Percentiles rank a stretch among this genome's conserved stretches.
Evolutionary conservation across 2,888 invertebrate genomes (phyloP).

Genomic region (Pardosa pseudoannulata): DNA sequence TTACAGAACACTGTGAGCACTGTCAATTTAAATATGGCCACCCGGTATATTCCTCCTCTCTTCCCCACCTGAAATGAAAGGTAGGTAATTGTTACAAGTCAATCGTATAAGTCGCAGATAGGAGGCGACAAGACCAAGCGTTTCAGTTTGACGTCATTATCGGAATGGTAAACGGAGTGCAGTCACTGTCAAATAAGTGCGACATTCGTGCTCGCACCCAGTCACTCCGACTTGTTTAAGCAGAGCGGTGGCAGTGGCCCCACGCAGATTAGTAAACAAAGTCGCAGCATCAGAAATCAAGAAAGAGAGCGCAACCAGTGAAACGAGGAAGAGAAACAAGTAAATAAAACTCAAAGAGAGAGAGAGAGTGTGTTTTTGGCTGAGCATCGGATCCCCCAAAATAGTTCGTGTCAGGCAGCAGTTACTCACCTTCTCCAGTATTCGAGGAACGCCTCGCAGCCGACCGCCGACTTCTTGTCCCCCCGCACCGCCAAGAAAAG

Average conservation of each 20-base stretch:
- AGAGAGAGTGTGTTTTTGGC: not conserved
- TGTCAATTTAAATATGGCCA: too few species aligned
- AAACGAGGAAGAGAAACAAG: not conserved
- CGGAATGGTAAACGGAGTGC: too few species aligned
- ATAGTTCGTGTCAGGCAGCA: constrained; percentile 22
- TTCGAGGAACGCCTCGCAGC: constrained; percentile 89
- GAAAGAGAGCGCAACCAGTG: not conserved
- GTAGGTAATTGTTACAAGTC: too few species aligned
- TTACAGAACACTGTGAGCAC: too few species aligned
- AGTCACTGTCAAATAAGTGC: too few species aligned
- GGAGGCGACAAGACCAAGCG: too few species aligned
- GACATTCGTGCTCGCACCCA: too few species aligned
- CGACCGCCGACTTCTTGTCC: constrained; percentile 85
- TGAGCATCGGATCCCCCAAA: constrained; percentile 19
- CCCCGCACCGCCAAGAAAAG: constrained; percentile 89
- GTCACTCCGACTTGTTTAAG: too few species aligned
- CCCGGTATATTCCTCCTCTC: too few species aligned
- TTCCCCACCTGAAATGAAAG: too few species aligned
- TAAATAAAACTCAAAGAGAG: not conserved
- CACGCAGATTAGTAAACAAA: not conserved
- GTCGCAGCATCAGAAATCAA: not conserved
- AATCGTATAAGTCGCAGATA: too few species aligned
- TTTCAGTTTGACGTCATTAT: too few species aligned
- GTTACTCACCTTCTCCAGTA: constrained; percentile 93
- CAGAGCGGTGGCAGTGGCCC: not conserved